Conservation (phyloP, 1,140 invertebrate genomes). For the Brachionus koreanus region DNA sequence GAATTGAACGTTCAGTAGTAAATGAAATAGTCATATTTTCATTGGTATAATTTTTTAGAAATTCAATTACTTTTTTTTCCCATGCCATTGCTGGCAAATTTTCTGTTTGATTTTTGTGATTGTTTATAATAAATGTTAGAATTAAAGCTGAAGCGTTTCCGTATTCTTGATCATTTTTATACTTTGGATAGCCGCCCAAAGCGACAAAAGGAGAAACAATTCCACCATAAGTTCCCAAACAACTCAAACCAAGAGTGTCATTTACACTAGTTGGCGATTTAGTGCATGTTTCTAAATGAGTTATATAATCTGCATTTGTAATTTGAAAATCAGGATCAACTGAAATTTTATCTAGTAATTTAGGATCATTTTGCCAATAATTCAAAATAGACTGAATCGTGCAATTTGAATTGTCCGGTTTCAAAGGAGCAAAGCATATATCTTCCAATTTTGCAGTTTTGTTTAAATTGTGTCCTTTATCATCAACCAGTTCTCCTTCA, state of each 20-base stretch:
- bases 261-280: constrained; percentile 66
- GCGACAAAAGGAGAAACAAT: constrained; percentile 84
- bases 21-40: constrained; percentile 57
- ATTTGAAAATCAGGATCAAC: constrained; percentile 39
- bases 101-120: constrained; percentile 52
- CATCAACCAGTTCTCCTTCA: constrained; percentile 53
- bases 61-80: constrained; percentile 80
- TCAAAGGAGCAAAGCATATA: constrained; percentile 84
- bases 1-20: constrained; percentile 69
- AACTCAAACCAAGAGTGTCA: constrained; percentile 61
- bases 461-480: constrained; percentile 44
- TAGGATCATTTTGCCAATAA: constrained; percentile 69
- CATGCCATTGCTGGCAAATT: constrained; percentile 69
- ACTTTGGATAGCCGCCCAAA: constrained; percentile 77
- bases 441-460: constrained; percentile 66
- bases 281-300: constrained; percentile 66
- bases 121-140: constrained; percentile 80
- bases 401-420: constrained; percentile 67
- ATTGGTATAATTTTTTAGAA: constrained; percentile 72
- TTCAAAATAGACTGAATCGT: constrained; percentile 82
- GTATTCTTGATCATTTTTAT: constrained; percentile 60
- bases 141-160: constrained; percentile 78
- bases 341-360: neutral
- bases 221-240: constrained; percentile 80
- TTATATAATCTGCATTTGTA: constrained; percentile 68